Conservation (phyloP, 2,888 invertebrate species). For the Augochlorella aurata region DNA sequence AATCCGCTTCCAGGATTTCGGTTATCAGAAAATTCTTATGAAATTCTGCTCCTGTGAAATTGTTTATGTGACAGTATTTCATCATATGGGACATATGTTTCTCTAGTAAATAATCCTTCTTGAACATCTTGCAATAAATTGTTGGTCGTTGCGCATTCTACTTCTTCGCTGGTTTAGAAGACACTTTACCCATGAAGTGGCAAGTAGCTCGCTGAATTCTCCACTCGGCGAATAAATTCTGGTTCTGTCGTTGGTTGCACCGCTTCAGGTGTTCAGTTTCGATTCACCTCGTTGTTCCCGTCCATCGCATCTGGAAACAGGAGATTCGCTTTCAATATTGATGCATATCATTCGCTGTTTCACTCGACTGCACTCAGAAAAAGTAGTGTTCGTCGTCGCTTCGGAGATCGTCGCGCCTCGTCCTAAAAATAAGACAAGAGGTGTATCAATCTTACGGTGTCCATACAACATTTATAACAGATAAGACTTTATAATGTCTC, state of each 20-base stretch:
- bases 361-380: neutral
- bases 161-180: neutral
- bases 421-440: constrained; percentile 53
- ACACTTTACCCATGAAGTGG: too few species aligned
- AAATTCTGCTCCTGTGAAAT: too few species aligned
- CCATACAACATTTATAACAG: neutral
- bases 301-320: too few species aligned
- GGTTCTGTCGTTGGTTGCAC: neutral
- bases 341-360: neutral
- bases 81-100: neutral
- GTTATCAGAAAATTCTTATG: too few species aligned
- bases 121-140: neutral
- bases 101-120: neutral
- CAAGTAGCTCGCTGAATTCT: neutral
- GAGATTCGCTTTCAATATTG: neutral
- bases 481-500: neutral
- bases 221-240: neutral
- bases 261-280: neutral
- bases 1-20: too few species aligned
- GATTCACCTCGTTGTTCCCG: too few species aligned
- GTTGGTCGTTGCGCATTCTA: too few species aligned
- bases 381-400: constrained; percentile 21
- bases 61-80: neutral
- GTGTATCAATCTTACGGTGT: constrained; percentile 14
- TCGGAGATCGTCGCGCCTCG: constrained; percentile 24